Evolutionary conservation across 2,113 vertebrate species (phyloP), one percentile per base, ranked within the genome.

Genomic region (Chaenogobius annularis): DNA sequence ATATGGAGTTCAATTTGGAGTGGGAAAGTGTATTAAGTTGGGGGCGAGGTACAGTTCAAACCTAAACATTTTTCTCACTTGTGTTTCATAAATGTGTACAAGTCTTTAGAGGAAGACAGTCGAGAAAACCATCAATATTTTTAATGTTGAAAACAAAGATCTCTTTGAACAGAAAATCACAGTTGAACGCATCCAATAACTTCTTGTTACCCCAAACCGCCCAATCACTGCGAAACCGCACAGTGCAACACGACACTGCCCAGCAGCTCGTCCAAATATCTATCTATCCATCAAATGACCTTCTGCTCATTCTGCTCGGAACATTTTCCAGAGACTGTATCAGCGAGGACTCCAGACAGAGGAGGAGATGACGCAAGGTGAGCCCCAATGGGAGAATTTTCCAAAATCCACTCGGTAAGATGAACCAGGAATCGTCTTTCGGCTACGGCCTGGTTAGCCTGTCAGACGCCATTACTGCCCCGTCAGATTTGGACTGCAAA

Each of bases 361-460:
- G 2, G n/a, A 22, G 20, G 31, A 80, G 50, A 59, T 62, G 66
- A 68, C 56, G 20, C 22, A 15, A 68, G 14, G 26, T 61, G 23
- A 31, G 80, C 78, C 72, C 78, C 55, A 44, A 69, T 81, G 78
- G 77, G 81, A 82, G 69, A 64, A 66, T 46, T 73, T 84, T 26
- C 81, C 63, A 68, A 54, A 82, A 3, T 40, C 37, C 37, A 7
- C 37, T 6, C 3, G 37, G 37, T 40, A 40, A 87, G 23, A 37
- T 69, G 73, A 84, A 84, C 84, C 82, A 81, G 79, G 75, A 85
- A 80, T 91, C 86, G 72, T 82, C 86, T 93, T 90, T 87, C 87
- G 91, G 77, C 85, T 91, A 91, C 91, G 86, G 31, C 65, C 75
- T 80, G 77, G 74, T 85, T 83, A 68, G 66, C 68, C 72, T 13